Conservation (phyloP, 2,888 invertebrate genomes). For the Trissolcus brochymenae region DNA sequence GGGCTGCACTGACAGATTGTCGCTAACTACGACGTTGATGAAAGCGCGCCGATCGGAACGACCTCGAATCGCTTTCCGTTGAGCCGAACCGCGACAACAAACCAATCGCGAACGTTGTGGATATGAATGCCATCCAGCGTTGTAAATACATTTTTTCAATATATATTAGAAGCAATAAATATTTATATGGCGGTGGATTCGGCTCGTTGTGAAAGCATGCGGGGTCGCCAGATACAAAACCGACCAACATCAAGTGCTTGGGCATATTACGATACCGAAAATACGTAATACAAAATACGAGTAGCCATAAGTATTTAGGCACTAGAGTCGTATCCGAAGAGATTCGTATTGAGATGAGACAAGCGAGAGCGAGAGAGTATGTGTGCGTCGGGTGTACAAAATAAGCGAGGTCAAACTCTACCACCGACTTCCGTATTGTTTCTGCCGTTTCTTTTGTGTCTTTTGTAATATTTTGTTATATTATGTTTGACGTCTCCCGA, state of each 20-base stretch:
- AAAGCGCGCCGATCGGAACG: slow-evolving; percentile 34
- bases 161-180: slow-evolving; percentile 13
- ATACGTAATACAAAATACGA: slow-evolving; percentile 68
- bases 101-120: slow-evolving; percentile 10
- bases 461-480: slow-evolving; percentile 46
- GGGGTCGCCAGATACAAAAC: slow-evolving; percentile 24
- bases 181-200: slow-evolving; percentile 24
- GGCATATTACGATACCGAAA: slow-evolving; percentile 59
- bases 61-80: slow-evolving; percentile 28
- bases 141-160: slow-evolving; percentile 32
- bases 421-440: slow-evolving; percentile 30
- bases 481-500: slow-evolving; percentile 43
- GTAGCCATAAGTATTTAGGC: slow-evolving; percentile 63
- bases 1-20: slow-evolving; percentile 55
- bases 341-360: slow-evolving; percentile 35
- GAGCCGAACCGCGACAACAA: slow-evolving; percentile 17
- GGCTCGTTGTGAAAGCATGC: slow-evolving; percentile 28
- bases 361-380: slow-evolving; percentile 42
- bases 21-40: slow-evolving; percentile 48
- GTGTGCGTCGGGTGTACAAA: slow-evolving; percentile 55
- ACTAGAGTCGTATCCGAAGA: slow-evolving; percentile 52
- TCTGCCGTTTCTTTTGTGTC: slow-evolving; percentile 39
- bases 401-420: slow-evolving; percentile 33
- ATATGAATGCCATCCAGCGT: background rate
- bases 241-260: slow-evolving; percentile 53